These are phyloP conservation scores for Rhimphoctona megacephalus DNA, from an alignment of 2,888 invertebrate genomes.

Conservation along the genomic window DNA sequence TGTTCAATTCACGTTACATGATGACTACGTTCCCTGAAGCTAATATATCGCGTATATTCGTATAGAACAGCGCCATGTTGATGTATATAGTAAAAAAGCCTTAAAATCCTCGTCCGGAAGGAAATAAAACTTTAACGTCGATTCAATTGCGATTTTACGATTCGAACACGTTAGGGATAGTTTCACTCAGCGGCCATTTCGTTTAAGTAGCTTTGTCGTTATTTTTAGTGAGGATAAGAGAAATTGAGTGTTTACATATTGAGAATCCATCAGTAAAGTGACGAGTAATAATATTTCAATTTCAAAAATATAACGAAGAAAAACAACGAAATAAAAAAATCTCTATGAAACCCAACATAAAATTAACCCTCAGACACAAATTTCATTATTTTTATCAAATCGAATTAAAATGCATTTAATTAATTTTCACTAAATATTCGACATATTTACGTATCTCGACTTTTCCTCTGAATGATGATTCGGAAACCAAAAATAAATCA, in stretches of 20 bases:
- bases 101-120: constrained; percentile 58
- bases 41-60: constrained; percentile 19
- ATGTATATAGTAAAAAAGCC: constrained; percentile 4
- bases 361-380: too few species aligned
- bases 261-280: neutral
- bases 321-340: neutral
- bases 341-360: too few species aligned
- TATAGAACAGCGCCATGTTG: neutral
- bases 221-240: constrained; percentile 1
- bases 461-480: too few species aligned
- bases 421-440: too few species aligned
- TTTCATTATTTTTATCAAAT: too few species aligned
- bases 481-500: neutral
- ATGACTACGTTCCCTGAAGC: constrained; percentile 13
- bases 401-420: too few species aligned
- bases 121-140: constrained; percentile 67
- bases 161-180: constrained; percentile 49
- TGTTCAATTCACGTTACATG: constrained; percentile 13
- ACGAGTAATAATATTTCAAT: neutral
- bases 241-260: constrained; percentile 5
- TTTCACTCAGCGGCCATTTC: constrained; percentile 49
- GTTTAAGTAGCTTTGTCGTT: constrained; percentile 22
- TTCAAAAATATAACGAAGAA: neutral
- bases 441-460: too few species aligned
- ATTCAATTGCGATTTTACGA: constrained; percentile 66